A percentile compares a stretch with the other conserved stretches of the same genome.
Evolutionary conservation across 2,888 invertebrate genomes (phyloP).

Genomic region (Lasius fuliginosus): DNA sequence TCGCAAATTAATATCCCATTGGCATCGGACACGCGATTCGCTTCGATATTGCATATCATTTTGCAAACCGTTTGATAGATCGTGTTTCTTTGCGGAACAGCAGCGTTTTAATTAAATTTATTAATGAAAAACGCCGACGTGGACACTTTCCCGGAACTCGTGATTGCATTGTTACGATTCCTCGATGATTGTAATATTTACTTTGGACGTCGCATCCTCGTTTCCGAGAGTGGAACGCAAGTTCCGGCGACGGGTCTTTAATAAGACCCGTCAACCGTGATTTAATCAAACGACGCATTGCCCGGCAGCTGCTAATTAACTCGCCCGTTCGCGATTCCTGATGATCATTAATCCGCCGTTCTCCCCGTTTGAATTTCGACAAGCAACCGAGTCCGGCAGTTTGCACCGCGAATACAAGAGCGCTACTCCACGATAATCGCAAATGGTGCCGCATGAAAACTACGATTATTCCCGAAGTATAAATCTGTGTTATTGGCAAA

Average conservation of each 20-base stretch:
- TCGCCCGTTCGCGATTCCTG: constrained; percentile 30
- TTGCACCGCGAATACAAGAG: background rate
- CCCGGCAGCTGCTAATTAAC: constrained; percentile 52
- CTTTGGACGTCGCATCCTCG: background rate
- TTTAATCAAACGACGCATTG: constrained; percentile 49
- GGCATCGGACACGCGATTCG: background rate
- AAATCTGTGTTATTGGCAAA: constrained; percentile 12
- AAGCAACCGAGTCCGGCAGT: background rate
- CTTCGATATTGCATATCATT: constrained; percentile 23
- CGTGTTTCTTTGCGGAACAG: background rate
- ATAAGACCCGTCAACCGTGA: constrained; percentile 26
- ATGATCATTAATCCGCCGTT: constrained; percentile 42
- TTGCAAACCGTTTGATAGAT: constrained; percentile 15
- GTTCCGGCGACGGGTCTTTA: constrained; percentile 10
- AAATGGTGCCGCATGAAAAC: constrained; percentile 11
- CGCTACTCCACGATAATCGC: background rate
- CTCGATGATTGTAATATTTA: constrained; percentile 22
- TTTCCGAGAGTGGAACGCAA: background rate
- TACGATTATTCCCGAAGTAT: background rate
- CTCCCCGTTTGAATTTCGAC: background rate
- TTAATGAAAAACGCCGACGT: background rate
- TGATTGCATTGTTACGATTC: background rate
- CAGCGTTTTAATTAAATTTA: constrained; percentile 32
- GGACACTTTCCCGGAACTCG: background rate
- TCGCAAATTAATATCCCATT: constrained; percentile 27